phyloP scores from a whole-genome alignment of 2,113 vertebrate species.

The Morone chrysops region DNA sequence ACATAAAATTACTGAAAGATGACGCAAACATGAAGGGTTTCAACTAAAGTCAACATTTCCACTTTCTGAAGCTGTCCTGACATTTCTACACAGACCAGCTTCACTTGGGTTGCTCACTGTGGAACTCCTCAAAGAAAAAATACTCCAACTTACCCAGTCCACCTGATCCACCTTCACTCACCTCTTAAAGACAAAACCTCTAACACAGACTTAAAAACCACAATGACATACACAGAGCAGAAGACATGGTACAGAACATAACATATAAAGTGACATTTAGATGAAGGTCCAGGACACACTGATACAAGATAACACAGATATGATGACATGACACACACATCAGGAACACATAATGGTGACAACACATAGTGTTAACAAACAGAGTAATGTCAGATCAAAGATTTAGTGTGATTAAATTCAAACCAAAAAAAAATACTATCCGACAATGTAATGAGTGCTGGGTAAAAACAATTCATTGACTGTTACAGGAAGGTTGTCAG shows the following conservation, averaged over 20 bases:
- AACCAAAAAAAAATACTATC: neutral
- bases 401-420: neutral
- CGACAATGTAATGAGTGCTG: neutral
- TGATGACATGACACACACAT: neutral
- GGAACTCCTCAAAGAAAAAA: neutral
- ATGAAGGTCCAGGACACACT: neutral
- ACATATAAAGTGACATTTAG: neutral
- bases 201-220: neutral
- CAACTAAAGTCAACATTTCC: neutral
- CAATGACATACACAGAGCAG: neutral
- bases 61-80: neutral
- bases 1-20: neutral
- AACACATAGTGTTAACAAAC: constrained; percentile 4
- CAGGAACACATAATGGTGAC: neutral
- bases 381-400: constrained; percentile 5
- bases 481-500: no score
- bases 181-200: neutral
- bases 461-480: neutral
- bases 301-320: constrained; percentile 15
- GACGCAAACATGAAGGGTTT: neutral
- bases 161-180: neutral
- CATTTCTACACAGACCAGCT: neutral
- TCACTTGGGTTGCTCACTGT: neutral
- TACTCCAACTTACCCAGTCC: neutral
- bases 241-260: neutral